Base-by-base conservation (phyloP, 2,113 vertebrate genomes). In the Microcebus tavaratra region DNA sequence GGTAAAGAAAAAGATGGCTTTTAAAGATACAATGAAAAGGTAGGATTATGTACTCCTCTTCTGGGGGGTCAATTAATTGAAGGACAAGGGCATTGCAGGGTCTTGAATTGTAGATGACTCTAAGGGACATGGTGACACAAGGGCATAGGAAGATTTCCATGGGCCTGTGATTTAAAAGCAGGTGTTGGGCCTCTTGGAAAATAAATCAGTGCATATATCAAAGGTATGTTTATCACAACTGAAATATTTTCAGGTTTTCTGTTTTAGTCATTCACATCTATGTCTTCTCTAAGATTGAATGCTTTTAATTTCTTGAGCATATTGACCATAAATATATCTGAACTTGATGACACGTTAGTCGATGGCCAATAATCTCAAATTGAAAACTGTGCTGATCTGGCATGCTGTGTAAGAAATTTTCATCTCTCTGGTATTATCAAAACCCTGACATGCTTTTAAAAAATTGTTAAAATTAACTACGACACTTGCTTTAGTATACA, bases 281-380 rank as follows among this genome's bases (percentile, higher is more conserved):
- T 70, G 53, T 78, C 89, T 86, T 90, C 14, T 27, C 68, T 45
- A 96, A 93, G 95, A 97, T 97, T 84, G 93, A 97, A 75, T 85
- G 83, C 78, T 97, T 98, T 98, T 98, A 96, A 97, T 98, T 97
- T 98, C 94, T 97, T 91, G 73, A 97, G 86, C 86, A 81, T 95
- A 97, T 94, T 0, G 39, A 82, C 94, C 93, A 95, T 94, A 96
- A 97, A 96, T 96, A 90, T 83, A 10, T 87, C 50, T 81, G 96
- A 90, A 84, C 82, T 86, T 84, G 63, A 87, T 94, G 96, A 93
- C 94, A 96, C 61, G n/a, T 95, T 96, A 72, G 75, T 96, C 96
- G 96, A 93, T 96, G 89, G 48, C 75, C 91, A 98, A 45, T 96
- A 93, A 94, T 96, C 68, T 96, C 75, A 91, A 34, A 88, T 45